A percentile compares a stretch with the other conserved stretches of the same genome.
Evolutionary conservation across 2,797 vertebrate genomes (phyloP).

Genomic region (Poeciliopsis turneri): DNA sequence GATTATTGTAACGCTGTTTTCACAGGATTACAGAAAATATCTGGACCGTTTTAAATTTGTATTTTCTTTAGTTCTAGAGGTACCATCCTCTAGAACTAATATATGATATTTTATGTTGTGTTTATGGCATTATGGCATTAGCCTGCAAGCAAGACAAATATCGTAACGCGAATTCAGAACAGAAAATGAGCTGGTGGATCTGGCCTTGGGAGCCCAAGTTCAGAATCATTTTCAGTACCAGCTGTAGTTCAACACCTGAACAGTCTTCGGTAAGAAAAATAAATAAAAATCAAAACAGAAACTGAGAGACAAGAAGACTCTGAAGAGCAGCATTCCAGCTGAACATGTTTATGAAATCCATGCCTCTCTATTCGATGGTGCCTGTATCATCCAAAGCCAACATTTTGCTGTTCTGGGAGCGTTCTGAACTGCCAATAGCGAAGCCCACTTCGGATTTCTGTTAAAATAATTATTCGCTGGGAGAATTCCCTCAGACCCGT

Average conservation of each 20-base stretch:
- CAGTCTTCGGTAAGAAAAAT: neutral
- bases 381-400: conserved; percentile 31
- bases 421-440: conserved; percentile 37
- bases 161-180: neutral
- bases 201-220: neutral
- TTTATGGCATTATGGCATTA: neutral
- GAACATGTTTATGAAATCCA: conserved; percentile 10
- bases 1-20: no score
- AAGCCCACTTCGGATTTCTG: conserved; percentile 34
- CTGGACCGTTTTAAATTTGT: neutral
- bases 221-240: neutral
- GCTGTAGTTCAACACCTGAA: neutral
- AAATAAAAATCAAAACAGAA: neutral
- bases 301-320: neutral
- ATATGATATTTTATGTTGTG: neutral
- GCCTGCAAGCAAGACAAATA: neutral
- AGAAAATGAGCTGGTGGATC: neutral
- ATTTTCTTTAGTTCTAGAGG: neutral
- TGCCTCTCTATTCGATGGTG: neutral
- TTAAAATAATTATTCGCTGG: conserved; percentile 51
- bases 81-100: neutral
- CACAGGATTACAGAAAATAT: neutral
- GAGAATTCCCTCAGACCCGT: conserved; percentile 40
- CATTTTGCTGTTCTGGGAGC: conserved; percentile 20
- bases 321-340: neutral